Evolutionary conservation across 2,113 vertebrate species (phyloP), one percentile per base, ranked within the genome.

Genomic region (Thamnaconus septentrionalis): DNA sequence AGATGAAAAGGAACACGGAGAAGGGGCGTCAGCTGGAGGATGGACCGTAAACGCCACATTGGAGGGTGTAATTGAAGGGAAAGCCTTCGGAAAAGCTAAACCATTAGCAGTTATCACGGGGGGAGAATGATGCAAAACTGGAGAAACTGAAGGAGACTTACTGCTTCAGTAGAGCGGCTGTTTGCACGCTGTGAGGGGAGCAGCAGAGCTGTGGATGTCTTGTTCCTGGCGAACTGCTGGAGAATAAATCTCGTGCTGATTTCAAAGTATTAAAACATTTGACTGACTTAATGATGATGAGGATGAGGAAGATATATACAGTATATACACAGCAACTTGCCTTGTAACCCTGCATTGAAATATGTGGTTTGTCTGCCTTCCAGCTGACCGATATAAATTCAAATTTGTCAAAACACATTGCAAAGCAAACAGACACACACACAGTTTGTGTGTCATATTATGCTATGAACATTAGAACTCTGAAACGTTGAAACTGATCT

Each of bases 71-170:
- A 74, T 69, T 73, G 67, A 82, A 81, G 81, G 53, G 61, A 79
- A 79, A 73, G 44, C 57, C 46, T 57, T 61, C 53, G 63, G 46
- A 73, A 54, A 69, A 70, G 61, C 62, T 44, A 53, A 76, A 69
- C 72, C 47, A 73, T 71, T 75, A 63, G 66, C 49, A 67, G 39
- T n/a, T 79, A 61, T 71, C 61, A 53, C 11, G 6, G 64, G 63
- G 47, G 51, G 51, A 66, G 68, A 72, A 71, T 75, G 40, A 73
- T 82, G 80, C 71, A 82, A 81, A 71, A 78, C 69, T 64, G 41
- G 56, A 56, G 59, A 68, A 76, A 75, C 46, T 58, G 6, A 64
- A 68, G 18, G 4, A 81, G 58, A 55, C 11, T 56, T 52, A 44
- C 11, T 49, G 53, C 57, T 71, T 73, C 47, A 63, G 71, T 40